phyloP scores from a whole-genome alignment of 2,113 vertebrate species.

The Chionomys nivalis region DNA sequence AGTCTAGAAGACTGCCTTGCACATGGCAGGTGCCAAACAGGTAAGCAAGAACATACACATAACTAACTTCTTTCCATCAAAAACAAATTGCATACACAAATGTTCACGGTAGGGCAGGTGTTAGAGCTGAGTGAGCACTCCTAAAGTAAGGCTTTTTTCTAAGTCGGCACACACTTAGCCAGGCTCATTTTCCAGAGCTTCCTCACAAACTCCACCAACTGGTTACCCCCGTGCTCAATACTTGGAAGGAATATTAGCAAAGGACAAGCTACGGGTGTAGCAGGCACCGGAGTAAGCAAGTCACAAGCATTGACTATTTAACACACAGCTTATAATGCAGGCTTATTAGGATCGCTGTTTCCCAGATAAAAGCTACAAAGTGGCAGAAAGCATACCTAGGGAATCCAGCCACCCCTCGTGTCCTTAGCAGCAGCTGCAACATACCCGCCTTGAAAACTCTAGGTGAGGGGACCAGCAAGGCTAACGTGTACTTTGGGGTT shows the following conservation, averaged over 20 bases:
- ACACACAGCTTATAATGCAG: not conserved
- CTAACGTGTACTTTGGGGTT: not conserved
- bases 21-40: not conserved
- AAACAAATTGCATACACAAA: not conserved
- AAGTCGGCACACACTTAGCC: not conserved
- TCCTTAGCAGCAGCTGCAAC: not conserved
- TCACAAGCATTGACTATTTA: not conserved
- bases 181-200: not conserved
- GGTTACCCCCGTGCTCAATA: not conserved
- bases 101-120: not conserved
- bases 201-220: conserved; percentile 13
- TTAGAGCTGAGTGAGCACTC: conserved; percentile 1
- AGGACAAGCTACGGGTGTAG: not conserved
- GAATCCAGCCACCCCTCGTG: not conserved
- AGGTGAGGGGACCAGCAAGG: not conserved
- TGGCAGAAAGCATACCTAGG: not conserved
- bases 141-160: not conserved
- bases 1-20: not conserved
- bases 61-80: not conserved
- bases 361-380: conserved; percentile 8
- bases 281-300: not conserved
- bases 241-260: not conserved
- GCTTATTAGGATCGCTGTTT: not conserved
- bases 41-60: not conserved
- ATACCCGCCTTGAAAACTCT: not conserved